phyloP scores from a whole-genome alignment of 1,140 invertebrate species.

The Pararge aegeria region DNA sequence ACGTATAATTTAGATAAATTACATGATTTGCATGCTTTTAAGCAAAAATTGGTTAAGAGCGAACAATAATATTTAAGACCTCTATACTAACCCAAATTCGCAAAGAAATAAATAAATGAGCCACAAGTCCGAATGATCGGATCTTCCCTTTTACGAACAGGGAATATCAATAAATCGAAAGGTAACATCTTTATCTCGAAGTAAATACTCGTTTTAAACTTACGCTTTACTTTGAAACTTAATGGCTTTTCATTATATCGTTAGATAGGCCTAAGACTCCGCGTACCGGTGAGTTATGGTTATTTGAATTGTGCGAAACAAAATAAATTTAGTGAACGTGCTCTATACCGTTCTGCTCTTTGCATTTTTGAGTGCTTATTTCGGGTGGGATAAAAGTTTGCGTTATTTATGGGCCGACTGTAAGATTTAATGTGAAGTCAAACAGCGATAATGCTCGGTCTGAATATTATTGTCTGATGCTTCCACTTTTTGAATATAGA shows the following conservation, averaged over 20 bases:
- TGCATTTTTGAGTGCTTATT: conserved; percentile 80
- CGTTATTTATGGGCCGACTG: conserved; percentile 73
- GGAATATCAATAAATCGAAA: conserved; percentile 70
- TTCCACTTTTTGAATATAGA: conserved; percentile 15
- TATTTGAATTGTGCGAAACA: conserved; percentile 80
- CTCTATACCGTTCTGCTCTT: conserved; percentile 77
- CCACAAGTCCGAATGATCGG: conserved; percentile 33
- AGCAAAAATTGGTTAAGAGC: no score
- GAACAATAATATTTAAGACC: no score
- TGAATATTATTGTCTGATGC: conserved; percentile 60
- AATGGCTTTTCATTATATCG: conserved; percentile 78
- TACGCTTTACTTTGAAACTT: conserved; percentile 68
- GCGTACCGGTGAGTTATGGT: conserved; percentile 71
- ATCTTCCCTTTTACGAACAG: conserved; percentile 35
- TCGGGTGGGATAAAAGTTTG: conserved; percentile 77
- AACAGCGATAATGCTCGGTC: conserved; percentile 75
- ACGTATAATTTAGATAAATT: no score
- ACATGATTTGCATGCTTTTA: no score
- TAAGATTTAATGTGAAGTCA: conserved; percentile 79
- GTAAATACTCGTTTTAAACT: conserved; percentile 60
- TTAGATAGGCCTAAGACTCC: conserved; percentile 74
- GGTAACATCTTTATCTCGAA: conserved; percentile 69
- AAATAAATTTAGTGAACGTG: conserved; percentile 80
- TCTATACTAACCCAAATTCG: no score
- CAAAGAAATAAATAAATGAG: no score